phyloP scores from a whole-genome alignment of 1,140 invertebrate genomes.

The Rhyzopertha dominica region DNA sequence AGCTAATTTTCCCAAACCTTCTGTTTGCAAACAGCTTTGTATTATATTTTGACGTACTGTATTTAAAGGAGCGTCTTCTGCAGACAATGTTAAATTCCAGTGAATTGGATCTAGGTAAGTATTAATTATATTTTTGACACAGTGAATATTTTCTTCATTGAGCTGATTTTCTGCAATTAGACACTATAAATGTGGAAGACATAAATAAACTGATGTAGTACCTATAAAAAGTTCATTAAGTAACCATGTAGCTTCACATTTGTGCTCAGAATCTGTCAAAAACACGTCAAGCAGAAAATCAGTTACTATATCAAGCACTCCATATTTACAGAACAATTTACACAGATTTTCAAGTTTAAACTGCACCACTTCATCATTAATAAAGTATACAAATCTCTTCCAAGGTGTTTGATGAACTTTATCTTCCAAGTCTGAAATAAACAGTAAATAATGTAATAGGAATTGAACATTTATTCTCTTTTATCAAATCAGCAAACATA shows the following conservation, averaged over 20 bases:
- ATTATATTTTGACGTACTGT: constrained; percentile 57
- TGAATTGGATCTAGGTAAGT: constrained; percentile 51
- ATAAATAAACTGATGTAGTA: constrained; percentile 27
- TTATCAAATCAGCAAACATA: too few species aligned
- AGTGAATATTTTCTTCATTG: constrained; percentile 19
- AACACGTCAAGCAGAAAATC: constrained; percentile 57
- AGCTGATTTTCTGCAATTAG: too few species aligned
- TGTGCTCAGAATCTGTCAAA: constrained; percentile 41
- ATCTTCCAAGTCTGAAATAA: too few species aligned
- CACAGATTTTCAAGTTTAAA: constrained; percentile 50
- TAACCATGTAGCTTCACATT: constrained; percentile 52
- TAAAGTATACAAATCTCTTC: constrained; percentile 54
- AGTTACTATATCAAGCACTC: constrained; percentile 50
- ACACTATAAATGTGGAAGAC: constrained; percentile 9
- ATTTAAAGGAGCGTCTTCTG: constrained; percentile 41
- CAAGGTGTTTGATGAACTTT: constrained; percentile 44
- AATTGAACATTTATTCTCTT: too few species aligned
- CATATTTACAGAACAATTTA: constrained; percentile 48
- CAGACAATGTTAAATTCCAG: constrained; percentile 55
- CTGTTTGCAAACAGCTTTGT: constrained; percentile 55
- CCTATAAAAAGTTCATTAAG: constrained; percentile 51
- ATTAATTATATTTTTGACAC: constrained; percentile 49
- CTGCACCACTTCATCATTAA: constrained; percentile 42
- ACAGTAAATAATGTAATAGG: too few species aligned
- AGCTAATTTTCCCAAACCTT: constrained; percentile 59